These are phyloP conservation scores for Gryllus bimaculatus DNA, from an alignment of 1,140 invertebrate species.

Conservation along the genomic window DNA sequence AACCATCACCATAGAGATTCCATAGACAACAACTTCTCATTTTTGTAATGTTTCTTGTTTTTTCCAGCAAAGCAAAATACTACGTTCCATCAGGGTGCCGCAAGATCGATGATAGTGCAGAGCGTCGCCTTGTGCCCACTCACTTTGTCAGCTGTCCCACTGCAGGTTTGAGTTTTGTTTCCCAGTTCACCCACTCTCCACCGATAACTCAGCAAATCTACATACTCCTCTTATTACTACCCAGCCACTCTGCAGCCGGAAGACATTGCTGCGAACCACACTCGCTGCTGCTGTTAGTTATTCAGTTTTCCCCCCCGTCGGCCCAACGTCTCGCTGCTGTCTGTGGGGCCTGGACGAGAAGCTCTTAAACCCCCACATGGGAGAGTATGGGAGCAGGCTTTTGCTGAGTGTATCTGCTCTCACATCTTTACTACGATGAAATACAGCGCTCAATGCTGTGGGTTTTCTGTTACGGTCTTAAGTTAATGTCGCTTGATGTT, in stretches of 20 bases:
- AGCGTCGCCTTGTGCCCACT: not conserved
- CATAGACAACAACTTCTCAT: too few relatives aligned
- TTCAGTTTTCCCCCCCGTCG: not conserved
- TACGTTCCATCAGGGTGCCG: conserved; percentile 55
- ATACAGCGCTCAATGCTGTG: too few relatives aligned
- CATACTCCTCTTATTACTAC: not conserved
- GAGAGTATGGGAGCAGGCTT: too few relatives aligned
- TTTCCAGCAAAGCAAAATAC: conserved; percentile 60
- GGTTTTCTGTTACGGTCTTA: too few relatives aligned
- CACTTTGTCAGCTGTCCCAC: not conserved
- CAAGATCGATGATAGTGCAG: conserved; percentile 48
- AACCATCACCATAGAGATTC: too few relatives aligned
- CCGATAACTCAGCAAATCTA: not conserved
- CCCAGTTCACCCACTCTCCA: not conserved
- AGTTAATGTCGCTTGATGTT: too few relatives aligned
- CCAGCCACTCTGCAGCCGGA: not conserved
- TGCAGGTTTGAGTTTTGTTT: not conserved
- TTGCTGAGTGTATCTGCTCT: too few relatives aligned
- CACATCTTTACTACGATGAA: too few relatives aligned
- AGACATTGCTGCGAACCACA: not conserved
- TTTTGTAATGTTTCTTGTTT: conserved; percentile 19
- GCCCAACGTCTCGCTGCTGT: not conserved
- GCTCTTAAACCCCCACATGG: too few relatives aligned
- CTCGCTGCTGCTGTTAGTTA: not conserved
- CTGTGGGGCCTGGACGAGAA: not conserved